Percentiles rank a stretch among this genome's conserved stretches.
These are phyloP conservation scores for Stegodyphus dumicola DNA, from an alignment of 1,140 invertebrate species.

Conservation along the genomic window DNA sequence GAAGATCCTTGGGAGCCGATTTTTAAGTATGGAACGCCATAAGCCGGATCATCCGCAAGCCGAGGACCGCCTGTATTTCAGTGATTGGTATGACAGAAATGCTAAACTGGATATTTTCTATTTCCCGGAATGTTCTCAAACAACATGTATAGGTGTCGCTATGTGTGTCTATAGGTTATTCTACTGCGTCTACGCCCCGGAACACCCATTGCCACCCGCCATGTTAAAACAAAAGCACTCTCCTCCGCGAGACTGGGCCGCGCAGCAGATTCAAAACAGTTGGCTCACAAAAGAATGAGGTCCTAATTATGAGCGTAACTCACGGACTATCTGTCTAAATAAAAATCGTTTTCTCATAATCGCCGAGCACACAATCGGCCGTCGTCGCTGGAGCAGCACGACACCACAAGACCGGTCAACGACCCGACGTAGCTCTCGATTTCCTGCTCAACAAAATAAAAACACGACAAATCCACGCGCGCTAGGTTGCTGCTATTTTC, in stretches of 20 bases:
- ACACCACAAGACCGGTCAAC: slow-evolving; percentile 5
- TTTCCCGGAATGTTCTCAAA: too few relatives aligned
- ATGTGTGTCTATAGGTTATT: neutral
- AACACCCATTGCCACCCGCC: neutral
- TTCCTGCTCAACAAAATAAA: slow-evolving; percentile 6
- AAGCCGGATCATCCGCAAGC: too few relatives aligned
- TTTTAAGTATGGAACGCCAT: too few relatives aligned
- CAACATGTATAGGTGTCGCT: too few relatives aligned
- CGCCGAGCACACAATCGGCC: neutral
- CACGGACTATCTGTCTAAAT: neutral
- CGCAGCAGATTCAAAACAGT: too few relatives aligned
- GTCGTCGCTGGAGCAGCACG: neutral
- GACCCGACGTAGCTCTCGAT: neutral
- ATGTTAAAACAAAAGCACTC: neutral
- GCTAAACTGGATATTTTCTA: too few relatives aligned
- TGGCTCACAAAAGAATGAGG: slow-evolving; percentile 1
- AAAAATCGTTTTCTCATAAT: slow-evolving; percentile 9
- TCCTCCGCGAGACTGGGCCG: neutral
- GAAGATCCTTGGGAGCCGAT: too few relatives aligned
- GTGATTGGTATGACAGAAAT: too few relatives aligned
- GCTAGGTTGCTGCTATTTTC: slow-evolving; percentile 1
- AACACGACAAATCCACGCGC: neutral
- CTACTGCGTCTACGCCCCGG: neutral
- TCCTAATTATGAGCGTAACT: slow-evolving; percentile 3
- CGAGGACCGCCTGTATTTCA: too few relatives aligned